Evolutionary conservation across 2,113 vertebrate species (phyloP).

Genomic region (Microtus richardsoni): DNA sequence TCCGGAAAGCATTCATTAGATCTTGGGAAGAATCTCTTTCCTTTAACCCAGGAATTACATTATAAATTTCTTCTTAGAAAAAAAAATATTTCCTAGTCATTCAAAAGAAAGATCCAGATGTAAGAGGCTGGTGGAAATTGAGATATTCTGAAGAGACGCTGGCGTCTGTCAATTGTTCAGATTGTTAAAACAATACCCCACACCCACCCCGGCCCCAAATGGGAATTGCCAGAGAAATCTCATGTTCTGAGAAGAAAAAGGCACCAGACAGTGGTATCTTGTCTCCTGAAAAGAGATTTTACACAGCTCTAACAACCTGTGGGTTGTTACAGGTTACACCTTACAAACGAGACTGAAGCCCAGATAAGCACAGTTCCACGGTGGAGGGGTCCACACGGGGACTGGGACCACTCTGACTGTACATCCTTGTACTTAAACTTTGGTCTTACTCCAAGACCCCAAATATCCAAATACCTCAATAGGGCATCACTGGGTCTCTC

Average conservation of each 20-base stretch:
- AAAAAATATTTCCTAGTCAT: background rate
- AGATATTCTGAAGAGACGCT: background rate
- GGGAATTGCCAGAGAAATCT: background rate
- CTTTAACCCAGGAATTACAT: background rate
- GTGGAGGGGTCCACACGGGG: background rate
- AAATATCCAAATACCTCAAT: background rate
- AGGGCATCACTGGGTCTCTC: background rate
- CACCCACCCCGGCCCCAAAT: background rate
- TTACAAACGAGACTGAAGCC: background rate
- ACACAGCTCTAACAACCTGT: background rate
- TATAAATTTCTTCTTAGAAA: slow-evolving; percentile 55
- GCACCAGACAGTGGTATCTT: background rate
- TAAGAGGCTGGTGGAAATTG: background rate
- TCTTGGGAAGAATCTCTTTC: background rate
- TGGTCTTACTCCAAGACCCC: background rate
- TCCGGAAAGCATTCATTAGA: slow-evolving; percentile 16
- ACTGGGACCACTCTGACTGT: background rate
- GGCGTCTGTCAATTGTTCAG: background rate
- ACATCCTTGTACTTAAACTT: background rate
- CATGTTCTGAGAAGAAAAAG: background rate
- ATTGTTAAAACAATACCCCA: background rate
- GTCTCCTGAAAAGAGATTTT: background rate
- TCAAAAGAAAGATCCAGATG: background rate
- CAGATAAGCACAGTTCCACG: too few relatives aligned
- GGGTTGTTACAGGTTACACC: too few relatives aligned